Evolutionary conservation across 2,888 invertebrate species (phyloP), one percentile per base, ranked within the genome.

Genomic region (Lochmaea crataegi): DNA sequence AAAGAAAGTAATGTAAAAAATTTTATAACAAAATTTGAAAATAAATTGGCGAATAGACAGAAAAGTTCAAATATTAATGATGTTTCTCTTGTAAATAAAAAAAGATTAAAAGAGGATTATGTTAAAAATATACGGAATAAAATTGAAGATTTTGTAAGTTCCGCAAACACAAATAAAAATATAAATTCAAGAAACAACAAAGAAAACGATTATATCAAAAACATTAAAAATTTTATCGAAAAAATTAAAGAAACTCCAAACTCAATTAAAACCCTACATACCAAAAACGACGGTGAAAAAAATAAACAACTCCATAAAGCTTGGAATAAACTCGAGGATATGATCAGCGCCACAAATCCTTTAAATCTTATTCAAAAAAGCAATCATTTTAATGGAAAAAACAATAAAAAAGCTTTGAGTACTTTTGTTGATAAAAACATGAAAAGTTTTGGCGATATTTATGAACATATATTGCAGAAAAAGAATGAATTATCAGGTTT

Each of bases 401-500:
- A 53, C 9, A 18, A 18, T 10, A 53, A 53, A 53, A 53, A 53
- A 10, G 10, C 3, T 10, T 10, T 16, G 53, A 18, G 10, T 11
- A 16, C 9, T 9, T 9, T 53, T 32, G 32, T 11, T 57, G 18
- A 57, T 57, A 10, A 26, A 22, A 26, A 22, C 10, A 2, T 18
- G 12, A 12, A 57, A 18, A 57, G 57, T 65, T 78, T 79, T 2
- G 75, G 79, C 41, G 79, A 70, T 70, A 66, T 82, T 41, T 74
- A 77, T 32, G 81, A 83, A 18, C 80, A 81, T 48, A 68, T 83
- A 9, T 41, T 61, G 5, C 77, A 75, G 65, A 81, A 81, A 80
- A 79, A 76, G 38, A 65, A 79, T 42, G 76, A 81, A 58, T 68
- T 82, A 45, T 76, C 73, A n/a, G 68, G 76, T 57, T 75, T 66